Evolutionary conservation across 2,113 vertebrate species (phyloP).

Genomic region (Paramisgurnus dabryanus): DNA sequence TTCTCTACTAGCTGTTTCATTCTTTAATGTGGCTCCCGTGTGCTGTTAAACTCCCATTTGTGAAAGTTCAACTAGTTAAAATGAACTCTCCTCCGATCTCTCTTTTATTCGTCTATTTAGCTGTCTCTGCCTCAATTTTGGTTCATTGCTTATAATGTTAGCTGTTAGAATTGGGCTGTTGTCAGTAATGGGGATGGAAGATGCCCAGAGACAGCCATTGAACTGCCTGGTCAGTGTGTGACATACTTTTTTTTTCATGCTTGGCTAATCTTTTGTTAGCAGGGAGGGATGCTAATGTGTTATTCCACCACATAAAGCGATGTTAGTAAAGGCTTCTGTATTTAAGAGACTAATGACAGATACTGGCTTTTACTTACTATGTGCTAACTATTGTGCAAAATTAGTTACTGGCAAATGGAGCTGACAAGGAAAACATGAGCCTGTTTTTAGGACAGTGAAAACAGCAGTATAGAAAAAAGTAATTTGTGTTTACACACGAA

Average conservation of each 20-base stretch:
- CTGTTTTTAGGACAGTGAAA: no score
- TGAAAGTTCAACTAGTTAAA: neutral
- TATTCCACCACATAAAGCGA: slow-evolving; percentile 8
- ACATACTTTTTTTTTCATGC: slow-evolving; percentile 34
- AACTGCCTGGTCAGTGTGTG: slow-evolving; percentile 29
- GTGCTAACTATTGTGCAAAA: no score
- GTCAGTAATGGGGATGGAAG: slow-evolving; percentile 32
- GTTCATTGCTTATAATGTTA: slow-evolving; percentile 29
- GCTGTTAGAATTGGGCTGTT: slow-evolving; percentile 36
- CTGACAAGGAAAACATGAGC: no score
- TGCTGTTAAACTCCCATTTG: slow-evolving; percentile 16
- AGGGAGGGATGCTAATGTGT: slow-evolving; percentile 10
- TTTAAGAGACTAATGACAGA: neutral
- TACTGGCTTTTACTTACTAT: neutral
- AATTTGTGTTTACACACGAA: no score
- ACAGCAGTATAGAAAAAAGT: no score
- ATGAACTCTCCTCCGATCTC: neutral
- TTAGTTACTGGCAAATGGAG: no score
- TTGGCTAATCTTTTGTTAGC: slow-evolving; percentile 34
- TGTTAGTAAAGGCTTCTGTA: neutral
- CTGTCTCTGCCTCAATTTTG: slow-evolving; percentile 15
- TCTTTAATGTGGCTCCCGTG: neutral
- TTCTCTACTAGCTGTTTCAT: slow-evolving; percentile 1
- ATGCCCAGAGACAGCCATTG: slow-evolving; percentile 13
- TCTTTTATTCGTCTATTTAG: neutral